Conservation (phyloP, 2,113 vertebrate species). For the Dinomys branickii region DNA sequence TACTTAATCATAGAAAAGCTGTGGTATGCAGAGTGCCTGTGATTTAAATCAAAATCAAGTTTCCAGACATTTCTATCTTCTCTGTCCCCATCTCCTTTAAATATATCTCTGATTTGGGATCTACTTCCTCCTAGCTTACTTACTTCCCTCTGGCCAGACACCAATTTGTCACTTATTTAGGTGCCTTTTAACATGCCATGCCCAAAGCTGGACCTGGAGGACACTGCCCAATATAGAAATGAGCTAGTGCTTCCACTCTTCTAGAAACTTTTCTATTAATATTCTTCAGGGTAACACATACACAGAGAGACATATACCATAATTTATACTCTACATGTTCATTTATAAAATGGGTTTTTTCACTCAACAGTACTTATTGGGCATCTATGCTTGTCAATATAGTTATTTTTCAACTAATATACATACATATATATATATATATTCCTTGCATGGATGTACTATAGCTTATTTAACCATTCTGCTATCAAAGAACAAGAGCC, state of each 20-base stretch:
- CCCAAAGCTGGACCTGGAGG: not conserved
- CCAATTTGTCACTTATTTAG: constrained; percentile 43
- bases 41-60: not conserved
- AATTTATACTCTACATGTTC: not conserved
- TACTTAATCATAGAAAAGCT: not conserved
- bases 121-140: not conserved
- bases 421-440: not conserved
- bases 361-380: not conserved
- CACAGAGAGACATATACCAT: not conserved
- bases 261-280: constrained; percentile 48
- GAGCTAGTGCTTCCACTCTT: not conserved
- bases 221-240: not conserved
- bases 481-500: not conserved
- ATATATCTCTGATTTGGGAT: constrained; percentile 8
- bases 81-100: constrained; percentile 28
- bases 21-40: not conserved
- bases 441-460: not conserved
- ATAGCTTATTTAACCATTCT: constrained; percentile 30
- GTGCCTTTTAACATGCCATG: constrained; percentile 9
- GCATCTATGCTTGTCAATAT: constrained; percentile 15
- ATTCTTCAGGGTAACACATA: not conserved
- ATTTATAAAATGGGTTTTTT: constrained; percentile 15
- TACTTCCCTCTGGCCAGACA: constrained; percentile 24
- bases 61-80: not conserved
- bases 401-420: constrained; percentile 6